Percentiles rank a stretch among this genome's conserved stretches.
phyloP scores from a whole-genome alignment of 2,888 invertebrate genomes.

The Plagodis dolabraria region DNA sequence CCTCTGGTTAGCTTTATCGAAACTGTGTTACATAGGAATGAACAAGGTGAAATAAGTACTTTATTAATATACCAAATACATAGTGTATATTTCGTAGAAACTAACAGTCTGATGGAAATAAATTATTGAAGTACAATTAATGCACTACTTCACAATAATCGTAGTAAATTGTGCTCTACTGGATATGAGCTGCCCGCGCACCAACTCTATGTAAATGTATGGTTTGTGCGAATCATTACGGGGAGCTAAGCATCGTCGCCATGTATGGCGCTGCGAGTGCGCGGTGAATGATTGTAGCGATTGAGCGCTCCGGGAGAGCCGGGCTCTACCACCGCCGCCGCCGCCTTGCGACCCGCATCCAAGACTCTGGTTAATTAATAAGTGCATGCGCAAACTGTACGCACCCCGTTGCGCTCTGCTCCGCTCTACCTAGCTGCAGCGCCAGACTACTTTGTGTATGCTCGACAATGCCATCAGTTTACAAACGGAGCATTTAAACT shows the following conservation, averaged over 20 bases:
- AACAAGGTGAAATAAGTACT: too few relatives aligned
- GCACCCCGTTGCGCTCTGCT: constrained; percentile 12
- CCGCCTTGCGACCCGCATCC: constrained; percentile 1
- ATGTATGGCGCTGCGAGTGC: not conserved
- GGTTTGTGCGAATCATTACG: not conserved
- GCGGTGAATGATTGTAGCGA: not conserved
- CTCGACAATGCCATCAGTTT: too few relatives aligned
- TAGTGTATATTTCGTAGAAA: too few relatives aligned
- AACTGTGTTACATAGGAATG: too few relatives aligned
- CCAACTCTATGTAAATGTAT: constrained; percentile 1
- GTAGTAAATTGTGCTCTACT: too few relatives aligned
- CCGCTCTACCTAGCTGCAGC: not conserved
- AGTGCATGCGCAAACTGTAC: constrained; percentile 10
- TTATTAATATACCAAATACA: too few relatives aligned
- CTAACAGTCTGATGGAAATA: too few relatives aligned
- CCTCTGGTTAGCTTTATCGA: too few relatives aligned
- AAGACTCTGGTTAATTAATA: constrained; percentile 16
- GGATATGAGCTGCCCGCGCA: too few relatives aligned
- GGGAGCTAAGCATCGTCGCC: not conserved
- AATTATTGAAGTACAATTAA: not conserved
- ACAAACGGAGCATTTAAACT: too few relatives aligned
- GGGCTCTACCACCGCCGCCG: not conserved
- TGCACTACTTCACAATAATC: not conserved
- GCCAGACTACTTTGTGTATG: too few relatives aligned
- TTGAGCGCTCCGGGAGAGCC: constrained; percentile 8